Base-by-base conservation (phyloP, 1,140 invertebrate genomes). In the Nasonia longicornis region DNA sequence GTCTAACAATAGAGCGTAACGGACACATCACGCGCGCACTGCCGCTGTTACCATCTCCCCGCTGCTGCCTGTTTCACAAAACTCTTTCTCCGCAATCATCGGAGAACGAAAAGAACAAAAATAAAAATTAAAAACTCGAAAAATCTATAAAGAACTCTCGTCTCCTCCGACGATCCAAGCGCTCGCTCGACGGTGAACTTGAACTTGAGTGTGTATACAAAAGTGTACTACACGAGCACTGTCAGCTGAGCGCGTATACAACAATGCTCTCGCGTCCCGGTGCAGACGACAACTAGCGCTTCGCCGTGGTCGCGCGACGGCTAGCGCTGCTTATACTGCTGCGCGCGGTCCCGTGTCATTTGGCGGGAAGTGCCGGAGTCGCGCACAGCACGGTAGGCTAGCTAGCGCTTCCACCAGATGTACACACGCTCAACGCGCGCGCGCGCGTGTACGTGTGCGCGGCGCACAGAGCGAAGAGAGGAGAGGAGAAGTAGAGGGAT, bases 281-380 rank as follows among this genome's bases (percentile, higher is more conserved):
- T 71, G 69, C 75, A 67, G 52, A 63, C 52, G 69, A 71, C 74
- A 77, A 81, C 80, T 81, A 73, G 42, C 64, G 35, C 52, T 67
- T 70, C 26, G 66, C 16, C 29, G 66, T 42, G 2, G 45, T 38
- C 29, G 42, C 20, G 38, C 72, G 22, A 22, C 72, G 42, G n/a
- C 12, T 11, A 58, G 72, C 42, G 71, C 71, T 42, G 38, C 38
- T 20, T 52, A 20, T 3, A n/a, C 63, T 52, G 35, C 26, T 35
- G 35, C 35, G n/a, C 20, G 35, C 76, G 63, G 76, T 48, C 26
- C 12, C 52, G 31, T 64, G 42, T 48, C 76, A 77, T 72, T 77
- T 66, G 75, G 35, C 80, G 80, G 73, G 73, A 71, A 76, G 45
- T 71, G 35, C 45, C 6, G 26, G 26, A 35, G 31, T 35, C 31